phyloP scores from a whole-genome alignment of 1,140 invertebrate genomes.

The Spodoptera frugiperda region DNA sequence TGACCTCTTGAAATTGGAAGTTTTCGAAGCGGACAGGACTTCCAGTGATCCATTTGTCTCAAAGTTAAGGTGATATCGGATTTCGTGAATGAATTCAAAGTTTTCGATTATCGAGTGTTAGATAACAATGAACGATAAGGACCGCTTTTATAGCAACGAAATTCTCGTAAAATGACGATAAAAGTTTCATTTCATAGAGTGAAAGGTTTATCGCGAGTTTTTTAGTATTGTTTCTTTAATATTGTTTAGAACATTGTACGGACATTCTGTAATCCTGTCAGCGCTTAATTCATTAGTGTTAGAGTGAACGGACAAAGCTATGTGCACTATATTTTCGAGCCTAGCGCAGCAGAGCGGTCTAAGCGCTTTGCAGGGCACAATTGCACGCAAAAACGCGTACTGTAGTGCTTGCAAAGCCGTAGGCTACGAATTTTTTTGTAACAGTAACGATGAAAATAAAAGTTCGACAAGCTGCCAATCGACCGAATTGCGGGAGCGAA shows the following conservation, averaged over 20 bases:
- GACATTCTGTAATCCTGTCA: neutral
- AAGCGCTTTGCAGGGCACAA: constrained; percentile 27
- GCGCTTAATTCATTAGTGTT: constrained; percentile 3
- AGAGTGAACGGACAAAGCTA: neutral
- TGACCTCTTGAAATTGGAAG: constrained; percentile 75
- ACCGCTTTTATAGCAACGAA: constrained; percentile 58
- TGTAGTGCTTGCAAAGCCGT: constrained; percentile 26
- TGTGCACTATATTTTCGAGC: constrained; percentile 7
- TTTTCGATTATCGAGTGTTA: constrained; percentile 57
- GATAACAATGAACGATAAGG: constrained; percentile 61
- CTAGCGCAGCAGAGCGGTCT: constrained; percentile 6
- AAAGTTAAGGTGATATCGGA: constrained; percentile 60
- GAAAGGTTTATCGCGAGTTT: constrained; percentile 42
- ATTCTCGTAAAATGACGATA: constrained; percentile 60
- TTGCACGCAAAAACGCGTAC: constrained; percentile 30
- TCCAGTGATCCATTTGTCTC: constrained; percentile 61
- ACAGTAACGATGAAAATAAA: constrained; percentile 31
- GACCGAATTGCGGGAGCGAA: neutral
- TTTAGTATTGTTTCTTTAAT: constrained; percentile 36
- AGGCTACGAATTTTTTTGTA: constrained; percentile 12
- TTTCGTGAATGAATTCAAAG: constrained; percentile 58
- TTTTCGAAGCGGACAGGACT: constrained; percentile 50
- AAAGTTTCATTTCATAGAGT: constrained; percentile 51
- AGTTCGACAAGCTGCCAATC: constrained; percentile 33
- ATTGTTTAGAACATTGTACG: neutral